Evolutionary conservation across 1,140 invertebrate genomes (phyloP).

Genomic region (Drosophila repletoides): DNA sequence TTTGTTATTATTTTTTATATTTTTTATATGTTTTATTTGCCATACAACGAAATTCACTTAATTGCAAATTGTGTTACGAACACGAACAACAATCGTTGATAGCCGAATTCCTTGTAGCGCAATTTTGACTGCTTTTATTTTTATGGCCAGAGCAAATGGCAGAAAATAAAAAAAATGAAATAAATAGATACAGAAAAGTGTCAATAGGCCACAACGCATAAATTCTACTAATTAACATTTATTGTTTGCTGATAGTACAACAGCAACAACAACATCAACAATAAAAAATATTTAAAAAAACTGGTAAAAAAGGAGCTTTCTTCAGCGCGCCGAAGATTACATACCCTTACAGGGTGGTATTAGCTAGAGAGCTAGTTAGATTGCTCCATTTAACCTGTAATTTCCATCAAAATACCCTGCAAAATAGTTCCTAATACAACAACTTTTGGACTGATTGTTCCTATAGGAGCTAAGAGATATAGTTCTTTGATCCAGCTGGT

Average conservation of each 20-base stretch:
- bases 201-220: slow-evolving; percentile 69
- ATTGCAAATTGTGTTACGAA: slow-evolving; percentile 50
- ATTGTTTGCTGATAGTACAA: slow-evolving; percentile 66
- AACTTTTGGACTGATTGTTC: too few species aligned
- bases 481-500: too few species aligned
- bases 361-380: too few species aligned
- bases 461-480: too few species aligned
- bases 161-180: slow-evolving; percentile 30
- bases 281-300: too few species aligned
- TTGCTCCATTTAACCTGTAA: too few species aligned
- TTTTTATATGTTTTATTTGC: slow-evolving; percentile 24
- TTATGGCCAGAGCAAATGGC: slow-evolving; percentile 20
- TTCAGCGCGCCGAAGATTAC: too few species aligned
- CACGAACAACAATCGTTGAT: slow-evolving; percentile 9
- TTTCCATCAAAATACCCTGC: too few species aligned
- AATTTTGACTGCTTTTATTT: slow-evolving; percentile 35
- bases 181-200: slow-evolving; percentile 37
- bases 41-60: slow-evolving; percentile 39
- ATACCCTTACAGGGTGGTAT: too few species aligned
- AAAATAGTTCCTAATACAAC: too few species aligned
- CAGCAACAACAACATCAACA: slow-evolving; percentile 21
- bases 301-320: too few species aligned
- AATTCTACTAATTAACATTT: slow-evolving; percentile 79
- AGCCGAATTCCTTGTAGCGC: slow-evolving; percentile 33
- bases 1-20: slow-evolving; percentile 11